Base-by-base conservation (phyloP, 23 tunicate genomes). In the Halocynthia aurantium region DNA sequence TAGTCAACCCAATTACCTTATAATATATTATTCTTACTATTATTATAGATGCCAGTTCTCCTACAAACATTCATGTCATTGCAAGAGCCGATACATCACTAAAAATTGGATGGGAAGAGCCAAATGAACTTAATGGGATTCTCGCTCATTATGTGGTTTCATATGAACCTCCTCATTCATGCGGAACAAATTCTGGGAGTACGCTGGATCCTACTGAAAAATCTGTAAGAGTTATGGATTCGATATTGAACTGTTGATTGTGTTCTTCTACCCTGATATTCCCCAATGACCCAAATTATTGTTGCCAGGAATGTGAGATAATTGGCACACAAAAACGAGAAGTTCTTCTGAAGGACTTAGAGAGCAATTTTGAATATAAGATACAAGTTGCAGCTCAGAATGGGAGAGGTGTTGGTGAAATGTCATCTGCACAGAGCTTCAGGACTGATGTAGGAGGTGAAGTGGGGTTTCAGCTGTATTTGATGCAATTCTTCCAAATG, bases 361-460 rank as follows among this genome's bases (percentile, higher is more conserved):
- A 56, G 56, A 74, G 22, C 21, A 13, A 74, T 18, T 74, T 55
- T 10, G 6, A 44, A 56, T 74, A 74, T 74, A 54, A 44, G 6
- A 65, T 82, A 9, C 61, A 57, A 0, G 71, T 82, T 13, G 80
- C 52, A 12, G 80, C 80, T 54, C 51, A 18, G 13, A 82, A 69
- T 11, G 86, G 86, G 19, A 58, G 73, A 21, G 86, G 86, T 9
- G 53, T 82, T 51, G 86, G 86, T 7, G 21, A 69, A 22, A 44
- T 76, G 7, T 51, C 73, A 56, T 22, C 70, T 13, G 49, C 62
- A 55, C 65, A 62, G 20, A 63, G 67, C 31, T 54, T 72, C 65
- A 75, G 72, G 65, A 82, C 86, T 20, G 10, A 55, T 17, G 75
- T 75, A 55, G 86, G 80, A 82, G 80, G 86, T 82, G 71, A 76